phyloP scores from a whole-genome alignment of 2,797 vertebrate species.

The Natrix natrix region DNA sequence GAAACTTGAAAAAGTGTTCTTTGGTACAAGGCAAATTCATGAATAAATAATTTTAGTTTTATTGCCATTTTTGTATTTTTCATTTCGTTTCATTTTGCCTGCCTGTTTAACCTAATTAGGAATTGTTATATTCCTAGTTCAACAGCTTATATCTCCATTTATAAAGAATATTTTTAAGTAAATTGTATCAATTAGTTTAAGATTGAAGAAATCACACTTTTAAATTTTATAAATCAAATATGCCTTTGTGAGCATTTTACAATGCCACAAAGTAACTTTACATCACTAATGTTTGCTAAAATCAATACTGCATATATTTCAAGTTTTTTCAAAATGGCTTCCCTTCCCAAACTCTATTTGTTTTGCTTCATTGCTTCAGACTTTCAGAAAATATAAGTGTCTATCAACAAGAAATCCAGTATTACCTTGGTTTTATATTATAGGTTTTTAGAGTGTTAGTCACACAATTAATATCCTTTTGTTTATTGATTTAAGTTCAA shows the following conservation, averaged over 20 bases:
- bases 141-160: neutral
- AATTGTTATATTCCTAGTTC: neutral
- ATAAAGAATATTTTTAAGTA: neutral
- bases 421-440: neutral
- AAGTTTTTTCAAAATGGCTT: neutral
- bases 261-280: neutral
- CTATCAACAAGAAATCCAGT: neutral
- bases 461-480: neutral
- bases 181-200: neutral
- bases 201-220: neutral
- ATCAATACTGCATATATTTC: neutral
- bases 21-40: neutral
- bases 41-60: neutral
- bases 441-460: neutral
- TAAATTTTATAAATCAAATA: neutral
- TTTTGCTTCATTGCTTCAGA: neutral
- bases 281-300: neutral
- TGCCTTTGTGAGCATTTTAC: neutral
- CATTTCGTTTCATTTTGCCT: neutral
- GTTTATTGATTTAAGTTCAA: neutral
- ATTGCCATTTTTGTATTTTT: neutral
- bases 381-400: neutral
- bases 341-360: neutral
- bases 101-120: neutral
- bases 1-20: neutral